Conservation (phyloP, 1,140 invertebrate genomes). For the Lepidurus arcticus region DNA sequence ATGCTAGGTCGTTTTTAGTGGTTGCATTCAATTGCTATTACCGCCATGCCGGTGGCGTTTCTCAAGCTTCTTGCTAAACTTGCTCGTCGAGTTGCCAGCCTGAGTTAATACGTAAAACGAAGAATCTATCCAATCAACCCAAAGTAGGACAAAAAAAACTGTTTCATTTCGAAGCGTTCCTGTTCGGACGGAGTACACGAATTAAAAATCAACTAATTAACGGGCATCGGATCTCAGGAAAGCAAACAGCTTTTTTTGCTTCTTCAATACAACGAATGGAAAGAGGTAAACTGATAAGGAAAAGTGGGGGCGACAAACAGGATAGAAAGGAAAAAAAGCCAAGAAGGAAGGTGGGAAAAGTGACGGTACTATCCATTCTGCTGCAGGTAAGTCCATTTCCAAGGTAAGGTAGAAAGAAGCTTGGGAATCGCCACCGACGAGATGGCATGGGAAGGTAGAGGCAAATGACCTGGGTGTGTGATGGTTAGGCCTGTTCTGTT, state of each 20-base stretch:
- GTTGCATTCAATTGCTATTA: too few species aligned
- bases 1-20: too few species aligned
- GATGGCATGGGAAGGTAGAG: constrained; percentile 1
- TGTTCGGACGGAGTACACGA: too few species aligned
- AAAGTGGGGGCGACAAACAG: constrained; percentile 2
- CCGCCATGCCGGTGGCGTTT: too few species aligned
- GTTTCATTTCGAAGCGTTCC: too few species aligned
- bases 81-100: too few species aligned
- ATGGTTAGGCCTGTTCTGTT: background rate
- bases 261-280: background rate
- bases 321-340: background rate
- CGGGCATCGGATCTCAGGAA: background rate
- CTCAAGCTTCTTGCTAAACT: too few species aligned
- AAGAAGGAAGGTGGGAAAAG: background rate
- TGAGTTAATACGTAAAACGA: too few species aligned
- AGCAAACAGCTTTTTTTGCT: background rate
- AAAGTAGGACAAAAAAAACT: too few species aligned
- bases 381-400: background rate
- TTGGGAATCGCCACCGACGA: constrained; percentile 2
- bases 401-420: constrained; percentile 10
- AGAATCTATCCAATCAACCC: too few species aligned
- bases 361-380: background rate
- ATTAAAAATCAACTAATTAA: too few species aligned
- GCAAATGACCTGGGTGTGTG: constrained; percentile 18
- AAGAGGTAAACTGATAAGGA: background rate